Evolutionary conservation across 2,113 vertebrate genomes (phyloP).

Genomic region (Silurus meridionalis): DNA sequence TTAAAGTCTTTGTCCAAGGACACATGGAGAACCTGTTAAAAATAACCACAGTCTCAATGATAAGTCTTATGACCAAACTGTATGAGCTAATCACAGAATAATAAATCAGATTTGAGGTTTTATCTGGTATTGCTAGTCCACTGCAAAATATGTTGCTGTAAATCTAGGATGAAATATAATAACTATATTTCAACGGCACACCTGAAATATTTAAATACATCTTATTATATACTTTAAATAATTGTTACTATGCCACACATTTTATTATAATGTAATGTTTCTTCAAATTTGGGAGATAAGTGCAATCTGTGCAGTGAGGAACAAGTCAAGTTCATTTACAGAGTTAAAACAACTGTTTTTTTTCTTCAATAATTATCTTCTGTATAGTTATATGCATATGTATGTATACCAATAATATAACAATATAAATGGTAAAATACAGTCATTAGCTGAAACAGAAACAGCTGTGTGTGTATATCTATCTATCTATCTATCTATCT

Average conservation of each 20-base stretch:
- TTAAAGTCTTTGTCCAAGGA: not conserved
- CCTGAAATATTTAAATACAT: not conserved
- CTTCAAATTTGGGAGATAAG: too few species aligned
- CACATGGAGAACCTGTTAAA: not conserved
- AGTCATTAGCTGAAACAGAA: too few species aligned
- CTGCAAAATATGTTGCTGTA: not conserved
- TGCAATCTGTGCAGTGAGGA: not conserved
- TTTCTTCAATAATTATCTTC: too few species aligned
- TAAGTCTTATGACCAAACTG: not conserved
- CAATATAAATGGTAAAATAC: too few species aligned
- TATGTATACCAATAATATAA: too few species aligned
- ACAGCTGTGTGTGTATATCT: too few species aligned
- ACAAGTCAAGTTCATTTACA: not conserved
- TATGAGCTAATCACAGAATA: not conserved
- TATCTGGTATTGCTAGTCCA: not conserved
- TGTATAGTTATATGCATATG: too few species aligned
- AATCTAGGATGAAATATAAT: not conserved
- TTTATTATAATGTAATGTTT: too few species aligned
- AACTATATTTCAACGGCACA: not conserved
- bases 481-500: not conserved
- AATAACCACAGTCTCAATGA: not conserved
- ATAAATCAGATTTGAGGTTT: not conserved
- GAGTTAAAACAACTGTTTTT: too few species aligned
- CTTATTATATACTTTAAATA: not conserved
- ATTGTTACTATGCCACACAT: too few species aligned